phyloP scores from a whole-genome alignment of 2,888 invertebrate species.

The Apodemia zela region DNA sequence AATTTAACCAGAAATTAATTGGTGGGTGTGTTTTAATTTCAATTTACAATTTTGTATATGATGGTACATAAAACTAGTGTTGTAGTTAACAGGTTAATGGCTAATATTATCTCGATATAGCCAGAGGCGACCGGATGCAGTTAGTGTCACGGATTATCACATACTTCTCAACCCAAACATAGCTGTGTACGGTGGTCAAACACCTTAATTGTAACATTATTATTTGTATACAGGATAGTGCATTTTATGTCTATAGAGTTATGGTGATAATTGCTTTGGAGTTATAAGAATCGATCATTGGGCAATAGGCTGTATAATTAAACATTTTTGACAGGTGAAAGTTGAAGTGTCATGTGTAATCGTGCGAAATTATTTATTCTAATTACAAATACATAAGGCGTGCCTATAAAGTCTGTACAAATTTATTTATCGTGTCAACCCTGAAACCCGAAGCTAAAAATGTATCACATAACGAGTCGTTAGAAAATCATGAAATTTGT shows the following conservation, averaged over 20 bases:
- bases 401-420: neutral
- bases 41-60: constrained; percentile 4
- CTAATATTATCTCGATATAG: constrained; percentile 19
- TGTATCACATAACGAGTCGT: too few species aligned
- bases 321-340: constrained; percentile 53
- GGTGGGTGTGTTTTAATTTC: constrained; percentile 1
- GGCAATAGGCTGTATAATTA: constrained; percentile 35
- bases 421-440: neutral
- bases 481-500: too few species aligned
- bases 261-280: neutral
- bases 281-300: constrained; percentile 12
- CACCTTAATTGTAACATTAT: constrained; percentile 13
- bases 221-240: constrained; percentile 20
- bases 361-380: constrained; percentile 11
- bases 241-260: constrained; percentile 17
- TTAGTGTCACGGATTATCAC: constrained; percentile 46
- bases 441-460: neutral
- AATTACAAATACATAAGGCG: constrained; percentile 7
- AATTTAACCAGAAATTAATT: too few species aligned
- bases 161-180: constrained; percentile 29
- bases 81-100: constrained; percentile 19
- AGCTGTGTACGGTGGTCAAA: constrained; percentile 22
- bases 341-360: constrained; percentile 35
- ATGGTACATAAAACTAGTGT: constrained; percentile 17
- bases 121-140: constrained; percentile 42